Base-by-base conservation (phyloP, 2,888 invertebrate species). In the Endomychus coccineus region DNA sequence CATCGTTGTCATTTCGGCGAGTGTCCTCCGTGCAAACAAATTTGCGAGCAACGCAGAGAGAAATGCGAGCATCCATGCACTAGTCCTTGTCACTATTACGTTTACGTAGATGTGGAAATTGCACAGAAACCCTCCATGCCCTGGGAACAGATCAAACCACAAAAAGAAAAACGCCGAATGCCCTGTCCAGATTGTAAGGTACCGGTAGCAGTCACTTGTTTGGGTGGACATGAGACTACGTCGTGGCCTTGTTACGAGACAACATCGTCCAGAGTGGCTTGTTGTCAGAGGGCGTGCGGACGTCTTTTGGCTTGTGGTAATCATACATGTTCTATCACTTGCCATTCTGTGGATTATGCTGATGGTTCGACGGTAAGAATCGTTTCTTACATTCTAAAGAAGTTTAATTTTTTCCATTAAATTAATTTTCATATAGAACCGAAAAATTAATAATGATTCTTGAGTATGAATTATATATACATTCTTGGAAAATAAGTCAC, bases 1-100 rank as follows among this genome's bases (percentile, higher is more conserved):
- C 90, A 90, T 61, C 70, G 69, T 30, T 92, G 91, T 55, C 91
- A 92, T 59, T 83, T 83, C 52, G 84, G 83, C 1, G 75, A 79
- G 17, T 92, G 91, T 58, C 85, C 91, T 1, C 78, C 83, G 0
- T 95, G 95, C 58, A 73, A 69, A 42, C 82, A 87, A 52, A 68
- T 75, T 22, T 95, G 95, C 61, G 70, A 71, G 6, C 74, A 81
- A 54, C 50, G 37, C 24, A 61, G 59, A 51, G 62, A 68, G 16
- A 66, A 62, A 27, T 87, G 88, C 59, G 65, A 65, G 0, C 91
- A 91, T 56, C 59, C 64, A 2, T 91, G 90, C 61, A 71, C 72
- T 35, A 73, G 74, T 0, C 59, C 67, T n/a, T 92, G 91, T 57
- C 91, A 91, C 62, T 75, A 80, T 23, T 75, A 79, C 46, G 80